Conservation (phyloP, 2,888 invertebrate species). For the Bembecia ichneumoniformis region DNA sequence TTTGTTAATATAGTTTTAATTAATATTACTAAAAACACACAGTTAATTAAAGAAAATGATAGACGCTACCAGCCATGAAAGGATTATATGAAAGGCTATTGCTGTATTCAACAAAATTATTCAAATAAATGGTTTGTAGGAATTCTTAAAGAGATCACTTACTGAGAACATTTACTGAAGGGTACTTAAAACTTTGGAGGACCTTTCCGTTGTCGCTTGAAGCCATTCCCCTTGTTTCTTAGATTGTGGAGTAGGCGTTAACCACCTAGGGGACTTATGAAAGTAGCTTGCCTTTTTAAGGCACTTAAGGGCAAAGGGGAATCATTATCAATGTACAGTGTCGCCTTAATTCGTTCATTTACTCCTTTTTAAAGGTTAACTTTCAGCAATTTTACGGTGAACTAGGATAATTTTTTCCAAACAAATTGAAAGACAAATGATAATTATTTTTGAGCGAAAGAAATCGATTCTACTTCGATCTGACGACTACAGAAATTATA, state of each 20-base stretch:
- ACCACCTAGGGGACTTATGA: conserved; percentile 55
- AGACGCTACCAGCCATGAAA: too few relatives aligned
- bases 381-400: too few relatives aligned
- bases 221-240: conserved; percentile 43
- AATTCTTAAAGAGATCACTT: conserved; percentile 45
- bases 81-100: too few relatives aligned
- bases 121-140: conserved; percentile 37
- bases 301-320: conserved; percentile 40
- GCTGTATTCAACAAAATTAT: conserved; percentile 12
- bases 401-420: too few relatives aligned
- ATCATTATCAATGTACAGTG: conserved; percentile 48
- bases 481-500: too few relatives aligned
- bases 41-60: too few relatives aligned
- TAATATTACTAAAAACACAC: too few relatives aligned
- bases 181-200: conserved; percentile 50
- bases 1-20: too few relatives aligned
- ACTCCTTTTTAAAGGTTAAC: conserved; percentile 17
- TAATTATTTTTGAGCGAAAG: conserved; percentile 5
- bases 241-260: conserved; percentile 53
- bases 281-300: conserved; percentile 53
- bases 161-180: conserved; percentile 46
- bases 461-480: too few relatives aligned
- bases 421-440: too few relatives aligned
- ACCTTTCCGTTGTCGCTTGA: conserved; percentile 38
- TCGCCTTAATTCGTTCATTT: conserved; percentile 25